Percentiles rank a stretch among this genome's conserved stretches.
These are phyloP conservation scores for Crypturellus tataupa DNA, from an alignment of 2,797 vertebrate species.

Conservation along the genomic window DNA sequence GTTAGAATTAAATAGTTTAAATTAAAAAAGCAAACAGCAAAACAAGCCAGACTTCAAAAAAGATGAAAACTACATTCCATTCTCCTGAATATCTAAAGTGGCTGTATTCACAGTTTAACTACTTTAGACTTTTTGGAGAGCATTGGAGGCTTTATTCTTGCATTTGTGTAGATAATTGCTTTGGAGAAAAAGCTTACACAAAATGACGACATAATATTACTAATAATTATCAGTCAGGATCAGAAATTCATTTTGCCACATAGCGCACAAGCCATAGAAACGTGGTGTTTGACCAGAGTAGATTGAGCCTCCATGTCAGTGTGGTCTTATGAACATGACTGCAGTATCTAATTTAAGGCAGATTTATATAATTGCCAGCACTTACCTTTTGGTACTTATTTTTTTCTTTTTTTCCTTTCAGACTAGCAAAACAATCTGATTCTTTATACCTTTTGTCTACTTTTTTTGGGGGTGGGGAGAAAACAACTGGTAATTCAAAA, in stretches of 20 bases:
- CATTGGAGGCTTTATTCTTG: background rate
- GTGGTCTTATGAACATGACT: background rate
- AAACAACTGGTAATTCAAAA: background rate
- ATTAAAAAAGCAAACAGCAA: background rate
- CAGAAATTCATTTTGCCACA: background rate
- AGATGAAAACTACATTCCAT: slow-evolving; percentile 8
- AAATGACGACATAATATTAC: background rate
- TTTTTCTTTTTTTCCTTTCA: background rate
- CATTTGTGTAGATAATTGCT: background rate
- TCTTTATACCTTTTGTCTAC: background rate
- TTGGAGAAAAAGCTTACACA: slow-evolving; percentile 17
- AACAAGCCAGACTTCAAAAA: slow-evolving; percentile 36
- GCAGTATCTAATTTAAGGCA: background rate
- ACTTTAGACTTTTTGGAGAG: background rate
- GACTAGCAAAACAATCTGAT: background rate
- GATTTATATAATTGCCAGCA: background rate
- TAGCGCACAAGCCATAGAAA: background rate
- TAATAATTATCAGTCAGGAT: background rate
- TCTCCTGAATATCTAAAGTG: background rate
- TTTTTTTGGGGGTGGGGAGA: too few relatives aligned
- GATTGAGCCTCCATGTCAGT: background rate
- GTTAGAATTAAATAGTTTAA: slow-evolving; percentile 1
- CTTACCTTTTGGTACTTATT: background rate
- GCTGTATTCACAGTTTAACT: background rate
- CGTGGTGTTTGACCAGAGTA: background rate